Conservation (phyloP, 2,797 vertebrate species). For the Platyrinchus mystaceus region DNA sequence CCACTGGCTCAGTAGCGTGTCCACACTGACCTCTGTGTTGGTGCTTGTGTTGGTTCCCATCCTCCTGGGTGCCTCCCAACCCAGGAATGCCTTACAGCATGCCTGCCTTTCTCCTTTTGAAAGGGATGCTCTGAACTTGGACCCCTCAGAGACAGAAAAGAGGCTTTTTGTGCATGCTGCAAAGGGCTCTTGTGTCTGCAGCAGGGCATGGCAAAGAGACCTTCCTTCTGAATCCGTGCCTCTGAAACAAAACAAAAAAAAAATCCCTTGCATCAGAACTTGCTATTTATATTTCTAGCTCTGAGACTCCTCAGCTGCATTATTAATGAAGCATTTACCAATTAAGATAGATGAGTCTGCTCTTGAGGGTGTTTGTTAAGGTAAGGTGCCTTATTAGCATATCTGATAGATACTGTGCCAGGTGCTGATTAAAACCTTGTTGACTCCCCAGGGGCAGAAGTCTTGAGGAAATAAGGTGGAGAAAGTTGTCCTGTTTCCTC, state of each 20-base stretch:
- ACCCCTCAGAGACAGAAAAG: not conserved
- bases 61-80: conserved; percentile 5
- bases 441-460: conserved; percentile 33
- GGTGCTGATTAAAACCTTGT: conserved; percentile 72
- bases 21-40: conserved; percentile 38
- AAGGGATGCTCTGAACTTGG: conserved; percentile 19
- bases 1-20: conserved; percentile 31
- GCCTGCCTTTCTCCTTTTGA: not conserved
- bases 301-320: conserved; percentile 71
- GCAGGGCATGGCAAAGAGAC: not conserved
- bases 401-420: conserved; percentile 75
- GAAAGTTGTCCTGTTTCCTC: conserved; percentile 24
- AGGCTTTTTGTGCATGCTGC: conserved; percentile 36
- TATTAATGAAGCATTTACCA: conserved; percentile 80
- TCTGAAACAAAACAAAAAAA: conserved; percentile 36
- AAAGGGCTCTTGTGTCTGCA: conserved; percentile 45
- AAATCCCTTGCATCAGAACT: conserved; percentile 63
- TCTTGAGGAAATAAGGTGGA: conserved; percentile 32
- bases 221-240: conserved; percentile 37
- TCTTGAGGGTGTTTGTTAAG: conserved; percentile 80
- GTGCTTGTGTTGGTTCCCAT: not conserved
- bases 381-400: conserved; percentile 79
- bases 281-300: conserved; percentile 67
- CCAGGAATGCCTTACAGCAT: not conserved
- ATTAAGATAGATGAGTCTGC: conserved; percentile 78